These are phyloP conservation scores for Myripristis murdjan DNA, from an alignment of 2,797 vertebrate species.

Conservation along the genomic window DNA sequence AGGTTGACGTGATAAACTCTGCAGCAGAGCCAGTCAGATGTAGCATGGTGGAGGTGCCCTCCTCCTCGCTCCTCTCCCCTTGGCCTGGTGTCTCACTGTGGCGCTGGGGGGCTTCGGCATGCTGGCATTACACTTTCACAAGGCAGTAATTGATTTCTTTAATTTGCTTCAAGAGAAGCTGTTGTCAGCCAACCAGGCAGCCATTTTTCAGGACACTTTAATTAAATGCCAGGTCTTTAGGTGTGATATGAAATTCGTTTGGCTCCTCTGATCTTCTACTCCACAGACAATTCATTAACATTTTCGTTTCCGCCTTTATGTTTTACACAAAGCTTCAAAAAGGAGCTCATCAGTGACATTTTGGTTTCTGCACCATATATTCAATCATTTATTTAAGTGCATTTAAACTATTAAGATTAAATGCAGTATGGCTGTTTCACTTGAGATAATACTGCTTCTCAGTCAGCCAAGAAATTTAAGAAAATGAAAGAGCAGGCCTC, in stretches of 20 bases:
- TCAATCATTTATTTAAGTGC: slow-evolving; percentile 78
- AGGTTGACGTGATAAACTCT: slow-evolving; percentile 77
- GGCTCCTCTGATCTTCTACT: slow-evolving; percentile 82
- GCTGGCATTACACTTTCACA: slow-evolving; percentile 74
- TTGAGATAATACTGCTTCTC: slow-evolving; percentile 68
- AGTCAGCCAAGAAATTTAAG: slow-evolving; percentile 49
- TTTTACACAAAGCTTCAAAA: slow-evolving; percentile 79
- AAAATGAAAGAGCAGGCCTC: slow-evolving; percentile 54
- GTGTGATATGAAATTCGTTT: slow-evolving; percentile 85
- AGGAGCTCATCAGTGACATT: slow-evolving; percentile 78
- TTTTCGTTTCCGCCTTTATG: slow-evolving; percentile 75
- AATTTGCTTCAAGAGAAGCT: slow-evolving; percentile 83
- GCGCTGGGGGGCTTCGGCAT: slow-evolving; percentile 63
- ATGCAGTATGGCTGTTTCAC: slow-evolving; percentile 71
- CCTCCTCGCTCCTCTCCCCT: slow-evolving; percentile 56
- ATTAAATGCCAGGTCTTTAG: slow-evolving; percentile 86
- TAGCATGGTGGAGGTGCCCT: slow-evolving; percentile 60
- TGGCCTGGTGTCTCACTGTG: slow-evolving; percentile 67
- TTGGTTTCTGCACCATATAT: slow-evolving; percentile 61
- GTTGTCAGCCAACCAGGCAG: slow-evolving; percentile 81
- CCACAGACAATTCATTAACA: slow-evolving; percentile 83
- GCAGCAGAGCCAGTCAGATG: slow-evolving; percentile 72
- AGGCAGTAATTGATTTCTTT: slow-evolving; percentile 84
- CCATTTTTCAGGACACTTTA: slow-evolving; percentile 83
- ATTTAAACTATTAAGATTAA: slow-evolving; percentile 76